A percentile compares a stretch with the other conserved stretches of the same genome.
Evolutionary conservation across 1,140 invertebrate genomes (phyloP).

Genomic region (Xylocopa sonorina): DNA sequence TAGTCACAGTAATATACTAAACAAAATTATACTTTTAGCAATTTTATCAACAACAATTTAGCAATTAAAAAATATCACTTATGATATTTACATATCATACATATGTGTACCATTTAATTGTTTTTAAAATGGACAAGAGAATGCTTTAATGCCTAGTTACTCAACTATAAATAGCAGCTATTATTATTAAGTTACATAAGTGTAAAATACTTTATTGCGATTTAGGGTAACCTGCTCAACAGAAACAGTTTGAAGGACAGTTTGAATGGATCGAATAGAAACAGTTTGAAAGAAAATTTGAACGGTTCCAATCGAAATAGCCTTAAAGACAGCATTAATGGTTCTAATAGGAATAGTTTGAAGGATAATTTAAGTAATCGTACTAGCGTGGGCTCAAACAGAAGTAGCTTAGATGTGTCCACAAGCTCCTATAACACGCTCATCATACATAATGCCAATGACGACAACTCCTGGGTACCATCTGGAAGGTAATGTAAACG

Average conservation of each 20-base stretch:
- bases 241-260: constrained; percentile 80
- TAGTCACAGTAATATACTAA: not conserved
- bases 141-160: constrained; percentile 3
- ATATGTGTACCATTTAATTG: not conserved
- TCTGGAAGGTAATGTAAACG: constrained; percentile 80
- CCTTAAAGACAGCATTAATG: constrained; percentile 87
- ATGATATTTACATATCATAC: not conserved
- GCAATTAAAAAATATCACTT: not conserved
- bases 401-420: constrained; percentile 88
- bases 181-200: constrained; percentile 29
- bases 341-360: constrained; percentile 83
- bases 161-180: constrained; percentile 1
- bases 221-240: constrained; percentile 77
- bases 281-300: constrained; percentile 84
- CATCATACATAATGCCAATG: constrained; percentile 88
- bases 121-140: not conserved
- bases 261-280: constrained; percentile 85
- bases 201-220: constrained; percentile 21
- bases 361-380: constrained; percentile 80
- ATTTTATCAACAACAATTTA: not conserved
- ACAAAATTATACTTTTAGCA: not conserved
- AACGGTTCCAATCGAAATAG: constrained; percentile 86
- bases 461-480: constrained; percentile 86
- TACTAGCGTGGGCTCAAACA: constrained; percentile 84
- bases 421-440: constrained; percentile 91